phyloP scores from a whole-genome alignment of 2,888 invertebrate genomes.

The Amaurobius ferox region DNA sequence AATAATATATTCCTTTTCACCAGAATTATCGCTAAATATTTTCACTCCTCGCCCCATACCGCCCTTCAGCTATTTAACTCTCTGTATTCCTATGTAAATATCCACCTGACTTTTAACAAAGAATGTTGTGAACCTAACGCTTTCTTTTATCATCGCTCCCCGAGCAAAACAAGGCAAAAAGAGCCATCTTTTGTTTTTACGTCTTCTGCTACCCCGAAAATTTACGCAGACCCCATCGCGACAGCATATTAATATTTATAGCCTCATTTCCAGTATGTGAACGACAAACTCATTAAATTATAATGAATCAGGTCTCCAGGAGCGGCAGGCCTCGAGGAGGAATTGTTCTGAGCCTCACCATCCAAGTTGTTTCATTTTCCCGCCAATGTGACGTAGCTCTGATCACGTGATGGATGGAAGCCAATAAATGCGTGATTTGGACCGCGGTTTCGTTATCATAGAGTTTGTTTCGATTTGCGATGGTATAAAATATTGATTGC shows the following conservation, averaged over 20 bases:
- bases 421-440: background rate
- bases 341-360: background rate
- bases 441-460: background rate
- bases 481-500: no score
- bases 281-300: slow-evolving; percentile 72
- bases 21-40: no score
- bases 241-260: slow-evolving; percentile 71
- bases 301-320: slow-evolving; percentile 60
- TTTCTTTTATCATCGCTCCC: background rate
- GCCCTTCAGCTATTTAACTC: no score
- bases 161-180: background rate
- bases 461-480: background rate
- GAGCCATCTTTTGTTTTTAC: background rate
- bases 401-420: slow-evolving; percentile 27
- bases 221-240: slow-evolving; percentile 38
- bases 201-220: slow-evolving; percentile 10
- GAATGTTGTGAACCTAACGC: background rate
- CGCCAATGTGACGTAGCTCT: slow-evolving; percentile 42
- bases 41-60: no score
- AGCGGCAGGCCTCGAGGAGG: background rate
- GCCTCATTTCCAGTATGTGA: slow-evolving; percentile 43
- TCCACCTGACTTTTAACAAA: background rate
- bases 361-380: slow-evolving; percentile 38
- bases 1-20: no score
- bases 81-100: background rate